These are phyloP conservation scores for Steinernema khuongi DNA, from an alignment of 1,140 invertebrate species.

Conservation along the genomic window DNA sequence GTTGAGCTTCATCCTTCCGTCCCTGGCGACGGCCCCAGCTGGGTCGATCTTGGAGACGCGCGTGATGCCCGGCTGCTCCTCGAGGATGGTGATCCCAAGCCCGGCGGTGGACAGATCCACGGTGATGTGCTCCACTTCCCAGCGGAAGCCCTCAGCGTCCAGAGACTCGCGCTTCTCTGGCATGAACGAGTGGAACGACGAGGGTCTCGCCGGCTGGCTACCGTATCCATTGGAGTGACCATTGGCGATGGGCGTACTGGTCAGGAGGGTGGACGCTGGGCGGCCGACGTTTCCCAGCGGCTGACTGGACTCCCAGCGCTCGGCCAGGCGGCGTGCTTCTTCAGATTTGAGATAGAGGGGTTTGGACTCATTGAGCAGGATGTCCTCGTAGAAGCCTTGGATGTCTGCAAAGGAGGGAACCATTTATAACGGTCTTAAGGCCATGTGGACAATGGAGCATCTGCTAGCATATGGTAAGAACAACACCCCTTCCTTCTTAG, in stretches of 20 bases:
- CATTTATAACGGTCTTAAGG: too few relatives aligned
- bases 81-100: background rate
- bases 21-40: background rate
- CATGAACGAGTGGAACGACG: background rate
- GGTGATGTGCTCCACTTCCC: background rate
- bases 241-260: background rate
- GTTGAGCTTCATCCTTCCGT: background rate
- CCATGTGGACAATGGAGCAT: too few relatives aligned
- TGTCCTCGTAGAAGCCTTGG: constrained; percentile 96
- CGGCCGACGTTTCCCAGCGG: constrained; percentile 61
- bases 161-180: background rate
- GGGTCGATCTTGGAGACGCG: background rate
- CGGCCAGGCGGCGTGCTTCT: constrained; percentile 87
- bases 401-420: constrained; percentile 78
- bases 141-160: background rate
- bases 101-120: background rate
- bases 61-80: background rate
- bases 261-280: constrained; percentile 30
- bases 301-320: constrained; percentile 80
- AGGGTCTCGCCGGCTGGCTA: background rate
- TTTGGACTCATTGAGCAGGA: constrained; percentile 87
- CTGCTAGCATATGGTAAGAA: too few relatives aligned
- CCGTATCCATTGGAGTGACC: constrained; percentile 11
- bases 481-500: too few relatives aligned
- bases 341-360: constrained; percentile 87